Evolutionary conservation across 2,888 invertebrate species (phyloP), one percentile per base, ranked within the genome.

Genomic region (Elmis aenea): DNA sequence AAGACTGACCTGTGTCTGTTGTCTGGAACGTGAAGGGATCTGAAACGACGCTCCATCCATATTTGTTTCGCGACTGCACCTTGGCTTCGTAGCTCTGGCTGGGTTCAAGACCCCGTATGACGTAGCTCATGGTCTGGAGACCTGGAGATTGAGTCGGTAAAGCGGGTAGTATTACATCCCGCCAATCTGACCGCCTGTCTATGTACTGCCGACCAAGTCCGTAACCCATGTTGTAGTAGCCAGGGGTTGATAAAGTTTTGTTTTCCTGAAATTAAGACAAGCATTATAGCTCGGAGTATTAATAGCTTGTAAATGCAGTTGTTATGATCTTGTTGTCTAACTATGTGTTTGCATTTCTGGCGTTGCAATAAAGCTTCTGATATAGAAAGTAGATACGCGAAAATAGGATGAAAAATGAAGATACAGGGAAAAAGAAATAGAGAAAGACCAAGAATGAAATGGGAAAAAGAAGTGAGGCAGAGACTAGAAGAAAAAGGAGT

Each of bases 41-140:
- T 13, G 79, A 77, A 52, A 74, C 67, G 33, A 76, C 75, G 62
- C 78, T 77, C 80, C 79, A 80, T 41, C 81, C 81, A 59, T 75
- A 81, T 48, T 77, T 75, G 64, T 81, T 82, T 58, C 75, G 74
- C 35, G 81, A 77, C 54, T 76, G 74, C 36, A 81, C 79, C 58
- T 74, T 75, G 34, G 80, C 81, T 57, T 82, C 81, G 56, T 81
- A 82, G 54, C 77, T 75, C 37, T 76, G 74, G 42, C 75, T 78
- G 8, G 79, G 74, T 57, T 81, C 79, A 51, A 82, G 68, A 31
- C 76, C 77, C 48, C 75, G 71, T 57, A 81, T 79, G 63, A 79
- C 71, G 62, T 80, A 81, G 52, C 76, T 77, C 75, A 79, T 79
- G 51, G 75, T 72, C 58, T 80, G 79, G 25, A 75, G 68, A 48